A percentile compares a stretch with the other conserved stretches of the same genome.
These are phyloP conservation scores for Andrena camellia DNA, from an alignment of 2,888 invertebrate genomes.

Conservation along the genomic window DNA sequence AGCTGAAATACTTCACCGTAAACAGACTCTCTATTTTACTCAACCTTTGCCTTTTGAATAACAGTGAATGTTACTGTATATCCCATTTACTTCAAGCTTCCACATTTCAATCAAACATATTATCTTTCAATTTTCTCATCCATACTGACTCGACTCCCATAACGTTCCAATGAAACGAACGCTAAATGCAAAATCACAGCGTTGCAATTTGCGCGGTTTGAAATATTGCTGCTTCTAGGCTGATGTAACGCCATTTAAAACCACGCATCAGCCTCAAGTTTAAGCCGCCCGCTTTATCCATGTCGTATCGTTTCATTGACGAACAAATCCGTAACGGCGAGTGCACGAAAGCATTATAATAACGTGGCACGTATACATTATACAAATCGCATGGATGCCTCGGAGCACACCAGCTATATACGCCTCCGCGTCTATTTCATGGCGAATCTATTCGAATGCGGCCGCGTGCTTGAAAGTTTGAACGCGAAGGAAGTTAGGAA, in stretches of 20 bases:
- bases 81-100: neutral
- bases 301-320: slow-evolving; percentile 17
- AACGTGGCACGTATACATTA: neutral
- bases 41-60: neutral
- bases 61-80: neutral
- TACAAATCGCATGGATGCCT: neutral
- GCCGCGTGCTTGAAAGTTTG: slow-evolving; percentile 50
- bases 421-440: slow-evolving; percentile 35
- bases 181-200: neutral
- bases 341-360: slow-evolving; percentile 15
- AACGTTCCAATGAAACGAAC: neutral
- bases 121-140: neutral
- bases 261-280: neutral
- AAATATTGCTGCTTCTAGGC: neutral
- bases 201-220: neutral
- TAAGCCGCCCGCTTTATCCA: neutral
- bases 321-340: slow-evolving; percentile 27
- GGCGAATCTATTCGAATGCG: slow-evolving; percentile 54
- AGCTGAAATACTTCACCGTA: no score
- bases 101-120: neutral
- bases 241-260: neutral
- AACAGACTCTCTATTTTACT: no score
- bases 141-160: neutral
- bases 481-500: slow-evolving; percentile 53
- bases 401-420: slow-evolving; percentile 1